A percentile compares a stretch with the other conserved stretches of the same genome.
Evolutionary conservation across 2,797 vertebrate genomes (phyloP).

Genomic region (Liasis olivaceus): DNA sequence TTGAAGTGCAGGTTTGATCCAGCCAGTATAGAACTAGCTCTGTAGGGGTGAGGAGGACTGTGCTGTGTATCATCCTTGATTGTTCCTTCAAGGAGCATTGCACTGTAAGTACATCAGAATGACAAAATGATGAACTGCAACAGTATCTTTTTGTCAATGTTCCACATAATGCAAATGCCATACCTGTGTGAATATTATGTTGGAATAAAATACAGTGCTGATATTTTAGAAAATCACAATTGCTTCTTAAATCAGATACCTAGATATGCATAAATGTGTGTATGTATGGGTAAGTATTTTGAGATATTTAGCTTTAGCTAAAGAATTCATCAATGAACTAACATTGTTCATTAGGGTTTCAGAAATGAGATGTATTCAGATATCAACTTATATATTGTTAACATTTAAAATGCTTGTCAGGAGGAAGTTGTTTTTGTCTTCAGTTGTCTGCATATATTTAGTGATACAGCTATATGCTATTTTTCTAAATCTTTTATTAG

Average conservation of each 20-base stretch:
- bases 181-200: constrained; percentile 81
- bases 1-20: constrained; percentile 90
- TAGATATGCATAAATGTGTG: constrained; percentile 69
- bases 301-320: constrained; percentile 75
- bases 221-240: constrained; percentile 73
- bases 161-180: constrained; percentile 82
- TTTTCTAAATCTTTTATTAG: constrained; percentile 67
- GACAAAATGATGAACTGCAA: constrained; percentile 85
- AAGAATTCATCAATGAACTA: constrained; percentile 74
- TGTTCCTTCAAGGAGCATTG: constrained; percentile 91
- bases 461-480: constrained; percentile 69
- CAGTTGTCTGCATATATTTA: constrained; percentile 67
- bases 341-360: constrained; percentile 67
- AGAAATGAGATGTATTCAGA: constrained; percentile 67
- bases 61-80: constrained; percentile 93
- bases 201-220: constrained; percentile 85
- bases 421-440: constrained; percentile 70
- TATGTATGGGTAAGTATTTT: constrained; percentile 81
- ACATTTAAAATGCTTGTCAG: constrained; percentile 67
- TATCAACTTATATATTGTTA: constrained; percentile 73
- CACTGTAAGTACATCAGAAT: constrained; percentile 98
- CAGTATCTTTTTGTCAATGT: constrained; percentile 83
- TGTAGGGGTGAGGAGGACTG: constrained; percentile 93
- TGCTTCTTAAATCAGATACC: constrained; percentile 74
- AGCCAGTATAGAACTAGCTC: constrained; percentile 91